A percentile compares a stretch with the other conserved stretches of the same genome.
Evolutionary conservation across 1,140 invertebrate species (phyloP).

Genomic region (Argopecten irradians): DNA sequence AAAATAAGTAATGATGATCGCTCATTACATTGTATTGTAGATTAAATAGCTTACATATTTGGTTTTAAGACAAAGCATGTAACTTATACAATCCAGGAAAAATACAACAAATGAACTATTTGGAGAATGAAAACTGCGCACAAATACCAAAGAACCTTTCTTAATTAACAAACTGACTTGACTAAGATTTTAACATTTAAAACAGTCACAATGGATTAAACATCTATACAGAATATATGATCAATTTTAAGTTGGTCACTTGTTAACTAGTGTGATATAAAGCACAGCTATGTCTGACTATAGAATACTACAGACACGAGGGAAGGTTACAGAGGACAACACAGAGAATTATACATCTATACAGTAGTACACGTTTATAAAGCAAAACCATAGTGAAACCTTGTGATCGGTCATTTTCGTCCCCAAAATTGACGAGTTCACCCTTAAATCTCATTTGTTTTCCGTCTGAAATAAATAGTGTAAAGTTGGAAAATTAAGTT

Average conservation of each 20-base stretch:
- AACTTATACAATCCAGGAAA: too few species aligned
- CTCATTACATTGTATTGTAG: too few species aligned
- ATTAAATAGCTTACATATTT: too few species aligned
- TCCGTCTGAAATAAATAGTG: conserved; percentile 54
- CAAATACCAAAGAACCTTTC: too few species aligned
- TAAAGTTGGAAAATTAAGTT: neutral
- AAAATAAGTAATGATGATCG: too few species aligned
- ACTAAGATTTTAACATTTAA: neutral
- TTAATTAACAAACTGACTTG: neutral
- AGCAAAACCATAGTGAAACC: conserved; percentile 46
- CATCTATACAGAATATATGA: neutral
- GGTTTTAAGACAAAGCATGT: too few species aligned
- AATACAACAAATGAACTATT: too few species aligned
- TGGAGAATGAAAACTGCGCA: too few species aligned
- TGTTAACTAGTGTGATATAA: neutral
- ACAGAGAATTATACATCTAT: neutral
- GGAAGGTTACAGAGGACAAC: neutral
- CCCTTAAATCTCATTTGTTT: conserved; percentile 60
- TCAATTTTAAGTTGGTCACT: neutral
- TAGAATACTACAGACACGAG: conserved; percentile 1
- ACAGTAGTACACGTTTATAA: neutral
- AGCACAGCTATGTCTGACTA: neutral
- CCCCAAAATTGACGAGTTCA: conserved; percentile 66
- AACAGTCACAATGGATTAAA: neutral
- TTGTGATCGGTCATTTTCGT: conserved; percentile 47